Evolutionary conservation across 2,113 vertebrate species (phyloP), one percentile per base, ranked within the genome.

Genomic region (Prinia subflava): DNA sequence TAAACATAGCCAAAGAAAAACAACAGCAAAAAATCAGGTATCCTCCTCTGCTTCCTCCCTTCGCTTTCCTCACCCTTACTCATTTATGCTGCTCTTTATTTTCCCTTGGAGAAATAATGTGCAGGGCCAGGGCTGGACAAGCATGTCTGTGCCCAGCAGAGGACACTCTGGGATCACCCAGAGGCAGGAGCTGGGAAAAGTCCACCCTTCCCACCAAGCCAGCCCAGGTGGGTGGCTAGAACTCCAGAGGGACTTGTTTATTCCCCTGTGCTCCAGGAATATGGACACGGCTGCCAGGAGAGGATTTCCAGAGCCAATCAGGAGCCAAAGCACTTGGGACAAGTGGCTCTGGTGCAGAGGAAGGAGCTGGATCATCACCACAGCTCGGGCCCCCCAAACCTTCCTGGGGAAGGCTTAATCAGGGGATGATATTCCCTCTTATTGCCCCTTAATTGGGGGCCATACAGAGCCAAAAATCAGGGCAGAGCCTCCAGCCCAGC

Each of bases 381-480:
- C 23, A 30, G 30, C 30, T 10, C 1, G 0, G 18, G 7, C 3
- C 7, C 37, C 30, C 20, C 53, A 55, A 3, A 10, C 12, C 5
- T 70, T 37, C 37, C 53, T 22, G 21, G 14, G 50, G 27, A 81
- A 78, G 59, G 13, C 41, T 35, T 22, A 39, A 7, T 0, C n/a
- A 33, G 25, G 18, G 42, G 4, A 2, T 5, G 10, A 30, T 4
- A 2, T n/a, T 8, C 22, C 14, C 5, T 39, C 63, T 39, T 4
- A 7, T 1, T 24, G 5, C 7, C 47, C 35, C 47, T 37, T 20
- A 7, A 11, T 0, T 24, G 11, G 14, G 28, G 13, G 11, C 33
- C 24, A 10, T 6, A 10, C 6, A 41, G 42, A 81, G 53, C 50
- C 10, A 3, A 20, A 63, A 50, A 15, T 0, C 31, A 25, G 37